Base-by-base conservation (phyloP, 1,140 invertebrate species). In the Drosophila serrata region DNA sequence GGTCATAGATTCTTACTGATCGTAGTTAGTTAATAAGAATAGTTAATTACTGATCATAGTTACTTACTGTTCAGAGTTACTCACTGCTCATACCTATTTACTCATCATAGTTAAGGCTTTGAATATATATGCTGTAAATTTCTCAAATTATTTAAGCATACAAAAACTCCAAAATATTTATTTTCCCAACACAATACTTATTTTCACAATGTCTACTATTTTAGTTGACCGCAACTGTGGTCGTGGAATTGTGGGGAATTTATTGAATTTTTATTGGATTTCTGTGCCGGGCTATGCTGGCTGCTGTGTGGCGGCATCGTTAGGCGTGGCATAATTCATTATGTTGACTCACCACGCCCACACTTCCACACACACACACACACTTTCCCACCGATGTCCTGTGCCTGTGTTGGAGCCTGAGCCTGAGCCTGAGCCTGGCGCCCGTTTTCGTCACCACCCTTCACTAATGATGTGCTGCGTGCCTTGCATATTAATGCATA, bases 241-340 rank as follows among this genome's bases (percentile, higher is more conserved):
- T 64, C 22, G 8, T 70, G 67, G 60, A 43, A 76, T 74, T 88
- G 81, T 81, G 81, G 43, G 75, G 86, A 90, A 88, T 88, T 90
- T 90, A 90, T 90, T 90, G 86, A 90, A 90, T 90, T 90, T 90
- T 90, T 90, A 90, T 90, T 90, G 85, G 86, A 90, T 90, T 90
- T 85, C 70, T 90, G 55, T 77, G 65, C 56, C 56, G 62, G 46
- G 63, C 79, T 63, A 56, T 17, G 79, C 58, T 85, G 85, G 86
- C 85, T 85, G 86, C 81, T 88, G 73, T 75, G 77, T 61, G 67
- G 67, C 31, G 51, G 51, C 51, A 55, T 85, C 81, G 86, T 80
- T 88, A 85, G 85, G 85, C 85, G 85, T 90, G 85, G 85, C 85
- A 90, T 90, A 88, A 88, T 88, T 88, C 85, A 88, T 88, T 88